Evolutionary conservation across 2,113 vertebrate genomes (phyloP).

Genomic region (Petaurus breviceps): DNA sequence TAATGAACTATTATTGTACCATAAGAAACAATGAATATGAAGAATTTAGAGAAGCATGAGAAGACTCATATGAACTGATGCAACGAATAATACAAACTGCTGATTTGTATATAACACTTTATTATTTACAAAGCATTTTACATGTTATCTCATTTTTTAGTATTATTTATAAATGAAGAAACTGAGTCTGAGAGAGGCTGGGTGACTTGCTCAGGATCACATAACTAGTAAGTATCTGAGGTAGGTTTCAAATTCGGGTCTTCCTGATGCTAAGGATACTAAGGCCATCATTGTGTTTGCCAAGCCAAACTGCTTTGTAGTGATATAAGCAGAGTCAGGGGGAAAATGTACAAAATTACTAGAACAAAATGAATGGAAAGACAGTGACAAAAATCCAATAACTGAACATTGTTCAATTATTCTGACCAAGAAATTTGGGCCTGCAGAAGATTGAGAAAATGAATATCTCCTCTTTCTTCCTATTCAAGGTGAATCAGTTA

Average conservation of each 20-base stretch:
- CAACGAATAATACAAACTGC: not conserved
- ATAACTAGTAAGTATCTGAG: not conserved
- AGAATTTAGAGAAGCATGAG: not conserved
- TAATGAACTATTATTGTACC: not conserved
- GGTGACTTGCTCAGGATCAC: not conserved
- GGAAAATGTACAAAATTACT: not conserved
- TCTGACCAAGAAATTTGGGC: not conserved
- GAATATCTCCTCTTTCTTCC: not conserved
- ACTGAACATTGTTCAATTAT: not conserved
- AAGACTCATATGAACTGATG: not conserved
- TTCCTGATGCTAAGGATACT: not conserved
- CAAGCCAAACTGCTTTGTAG: not conserved
- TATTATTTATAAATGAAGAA: not conserved
- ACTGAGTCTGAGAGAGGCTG: not conserved
- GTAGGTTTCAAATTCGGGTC: not conserved
- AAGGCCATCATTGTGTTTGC: not conserved
- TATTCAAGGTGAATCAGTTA: not conserved
- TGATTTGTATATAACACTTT: not conserved
- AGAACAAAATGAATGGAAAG: not conserved
- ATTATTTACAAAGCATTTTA: not conserved
- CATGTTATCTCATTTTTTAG: not conserved
- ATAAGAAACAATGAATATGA: not conserved
- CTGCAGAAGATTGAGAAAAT: not conserved
- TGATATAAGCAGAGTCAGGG: not conserved
- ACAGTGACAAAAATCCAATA: not conserved